phyloP scores from a whole-genome alignment of 2,888 invertebrate genomes.

The Eristalinus sepulchralis region DNA sequence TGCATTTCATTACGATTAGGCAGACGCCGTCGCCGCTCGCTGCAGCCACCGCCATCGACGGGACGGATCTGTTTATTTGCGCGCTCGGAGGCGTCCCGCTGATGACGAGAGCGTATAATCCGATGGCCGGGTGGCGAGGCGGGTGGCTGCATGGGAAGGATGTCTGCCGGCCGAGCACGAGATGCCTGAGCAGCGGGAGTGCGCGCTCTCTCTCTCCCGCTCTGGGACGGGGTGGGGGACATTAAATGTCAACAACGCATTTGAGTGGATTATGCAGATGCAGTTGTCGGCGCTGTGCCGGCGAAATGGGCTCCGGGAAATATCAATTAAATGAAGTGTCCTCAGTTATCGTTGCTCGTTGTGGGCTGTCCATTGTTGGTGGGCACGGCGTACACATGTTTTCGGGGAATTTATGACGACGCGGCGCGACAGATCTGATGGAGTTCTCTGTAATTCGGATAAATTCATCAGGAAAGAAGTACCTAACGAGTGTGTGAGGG shows the following conservation, averaged over 20 bases:
- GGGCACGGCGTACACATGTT: constrained; percentile 41
- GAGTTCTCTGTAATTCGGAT: background rate
- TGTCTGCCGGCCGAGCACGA: background rate
- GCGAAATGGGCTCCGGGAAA: constrained; percentile 23
- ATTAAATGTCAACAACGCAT: constrained; percentile 68
- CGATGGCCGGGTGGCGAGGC: background rate
- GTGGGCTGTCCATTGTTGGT: constrained; percentile 3
- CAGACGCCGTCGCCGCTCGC: constrained; percentile 17
- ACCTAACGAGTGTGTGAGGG: background rate
- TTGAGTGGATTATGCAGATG: constrained; percentile 70
- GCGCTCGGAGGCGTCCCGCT: background rate
- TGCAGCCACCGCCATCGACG: background rate
- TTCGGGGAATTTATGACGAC: constrained; percentile 3
- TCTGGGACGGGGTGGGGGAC: constrained; percentile 35
- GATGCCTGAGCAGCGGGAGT: background rate
- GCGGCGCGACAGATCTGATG: background rate
- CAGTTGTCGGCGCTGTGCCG: constrained; percentile 34
- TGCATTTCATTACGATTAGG: constrained; percentile 67
- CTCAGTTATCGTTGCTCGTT: constrained; percentile 34
- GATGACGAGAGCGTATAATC: background rate
- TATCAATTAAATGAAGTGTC: constrained; percentile 64
- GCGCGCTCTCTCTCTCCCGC: no score
- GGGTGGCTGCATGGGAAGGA: constrained; percentile 31
- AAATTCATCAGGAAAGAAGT: background rate
- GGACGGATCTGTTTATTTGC: constrained; percentile 25